phyloP scores from a whole-genome alignment of 2,888 invertebrate species.

The Aleiodes leptofemur region DNA sequence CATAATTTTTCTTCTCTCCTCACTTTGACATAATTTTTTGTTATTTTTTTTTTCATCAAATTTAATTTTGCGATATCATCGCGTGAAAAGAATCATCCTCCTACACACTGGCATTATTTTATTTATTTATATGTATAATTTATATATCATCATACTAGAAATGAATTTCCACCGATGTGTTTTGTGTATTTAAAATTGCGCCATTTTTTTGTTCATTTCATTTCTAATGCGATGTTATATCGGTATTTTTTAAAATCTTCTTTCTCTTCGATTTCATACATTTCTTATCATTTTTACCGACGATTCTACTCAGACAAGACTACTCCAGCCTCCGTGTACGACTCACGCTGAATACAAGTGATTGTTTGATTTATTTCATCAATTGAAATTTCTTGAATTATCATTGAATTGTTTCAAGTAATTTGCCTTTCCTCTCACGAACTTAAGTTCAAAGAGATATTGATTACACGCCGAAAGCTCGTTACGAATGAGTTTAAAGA shows the following conservation, averaged over 20 bases:
- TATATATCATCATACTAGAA: background rate
- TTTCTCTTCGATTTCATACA: no score
- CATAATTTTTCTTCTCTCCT: background rate
- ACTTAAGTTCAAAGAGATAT: conserved; percentile 15
- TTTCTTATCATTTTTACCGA: no score
- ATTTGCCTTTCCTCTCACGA: background rate
- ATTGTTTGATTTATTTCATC: background rate
- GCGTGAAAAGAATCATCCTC: background rate
- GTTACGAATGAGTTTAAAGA: conserved; percentile 2
- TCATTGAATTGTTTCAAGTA: no score
- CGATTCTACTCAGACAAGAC: conserved; percentile 14
- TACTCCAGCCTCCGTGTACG: background rate
- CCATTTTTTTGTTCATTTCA: conserved; percentile 10
- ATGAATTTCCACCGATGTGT: background rate
- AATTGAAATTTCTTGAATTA: no score
- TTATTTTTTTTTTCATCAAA: background rate
- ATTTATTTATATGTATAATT: conserved; percentile 1
- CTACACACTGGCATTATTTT: conserved; percentile 14
- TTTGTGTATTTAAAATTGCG: conserved; percentile 2
- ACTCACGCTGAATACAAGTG: background rate
- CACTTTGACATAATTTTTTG: background rate
- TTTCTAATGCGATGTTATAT: conserved; percentile 4
- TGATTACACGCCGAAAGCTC: conserved; percentile 1
- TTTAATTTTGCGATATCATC: conserved; percentile 6
- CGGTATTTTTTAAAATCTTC: no score